phyloP scores from a whole-genome alignment of 1,140 invertebrate genomes.

The Drosophila bifasciata region DNA sequence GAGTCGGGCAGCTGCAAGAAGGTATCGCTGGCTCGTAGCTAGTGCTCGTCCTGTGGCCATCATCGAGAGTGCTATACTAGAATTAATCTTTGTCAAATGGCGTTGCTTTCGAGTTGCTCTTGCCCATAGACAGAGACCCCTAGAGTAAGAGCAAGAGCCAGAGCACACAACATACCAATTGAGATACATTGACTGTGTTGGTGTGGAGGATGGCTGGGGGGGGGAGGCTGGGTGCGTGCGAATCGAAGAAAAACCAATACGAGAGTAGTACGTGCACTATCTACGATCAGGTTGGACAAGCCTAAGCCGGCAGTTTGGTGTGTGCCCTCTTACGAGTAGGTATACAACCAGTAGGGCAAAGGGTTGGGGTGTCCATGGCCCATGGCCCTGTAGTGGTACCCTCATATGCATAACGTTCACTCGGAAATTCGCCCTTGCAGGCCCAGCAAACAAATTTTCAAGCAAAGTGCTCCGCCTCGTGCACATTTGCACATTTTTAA shows the following conservation, averaged over 20 bases:
- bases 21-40: slow-evolving; percentile 16
- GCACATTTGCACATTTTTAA: slow-evolving; percentile 53
- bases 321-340: slow-evolving; percentile 6
- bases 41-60: slow-evolving; percentile 19
- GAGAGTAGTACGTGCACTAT: slow-evolving; percentile 40
- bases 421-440: slow-evolving; percentile 35
- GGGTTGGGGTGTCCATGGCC: too few species aligned
- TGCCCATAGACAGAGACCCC: slow-evolving; percentile 16
- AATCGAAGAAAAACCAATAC: slow-evolving; percentile 33
- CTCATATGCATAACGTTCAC: slow-evolving; percentile 53
- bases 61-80: slow-evolving; percentile 47
- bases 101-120: slow-evolving; percentile 35
- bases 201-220: too few species aligned
- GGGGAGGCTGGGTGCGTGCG: not conserved
- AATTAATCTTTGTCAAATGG: slow-evolving; percentile 47
- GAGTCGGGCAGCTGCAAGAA: slow-evolving; percentile 23
- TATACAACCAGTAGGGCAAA: slow-evolving; percentile 7
- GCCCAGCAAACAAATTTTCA: slow-evolving; percentile 50
- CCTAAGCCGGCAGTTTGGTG: slow-evolving; percentile 31
- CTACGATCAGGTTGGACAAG: slow-evolving; percentile 39
- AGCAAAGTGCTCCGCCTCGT: slow-evolving; percentile 47
- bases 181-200: slow-evolving; percentile 44
- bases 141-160: slow-evolving; percentile 14
- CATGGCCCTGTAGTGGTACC: not conserved
- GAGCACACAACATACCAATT: slow-evolving; percentile 25